Evolutionary conservation across 30 jellyfish, hydroid and myxozoan species (phyloP).

Genomic region (Rhopilema esculentum): DNA sequence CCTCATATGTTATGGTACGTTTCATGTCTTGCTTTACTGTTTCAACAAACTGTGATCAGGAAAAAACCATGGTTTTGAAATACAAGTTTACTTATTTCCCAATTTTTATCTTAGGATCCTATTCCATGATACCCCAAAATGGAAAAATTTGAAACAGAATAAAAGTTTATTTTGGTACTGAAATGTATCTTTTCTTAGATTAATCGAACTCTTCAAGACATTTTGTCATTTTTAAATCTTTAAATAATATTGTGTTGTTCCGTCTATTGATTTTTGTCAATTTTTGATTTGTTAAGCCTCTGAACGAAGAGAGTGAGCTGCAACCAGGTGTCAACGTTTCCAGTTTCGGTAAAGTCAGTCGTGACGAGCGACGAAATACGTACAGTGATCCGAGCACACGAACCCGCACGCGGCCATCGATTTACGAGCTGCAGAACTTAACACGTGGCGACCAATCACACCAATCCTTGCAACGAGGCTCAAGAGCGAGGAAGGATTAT

Average conservation of each 20-base stretch:
- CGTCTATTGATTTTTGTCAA: not conserved
- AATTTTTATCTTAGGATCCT: too few relatives aligned
- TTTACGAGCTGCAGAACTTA: constrained; percentile 1
- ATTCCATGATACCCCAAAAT: too few relatives aligned
- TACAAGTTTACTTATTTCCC: too few relatives aligned
- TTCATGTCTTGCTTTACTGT: not conserved
- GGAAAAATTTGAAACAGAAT: too few relatives aligned
- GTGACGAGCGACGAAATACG: not conserved
- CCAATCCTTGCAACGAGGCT: constrained; percentile 54
- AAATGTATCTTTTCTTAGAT: not conserved
- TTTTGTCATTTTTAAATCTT: too few relatives aligned
- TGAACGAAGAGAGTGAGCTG: constrained; percentile 47
- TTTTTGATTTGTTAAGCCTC: not conserved
- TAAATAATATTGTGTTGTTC: too few relatives aligned
- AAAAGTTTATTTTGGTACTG: too few relatives aligned
- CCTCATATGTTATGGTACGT: constrained; percentile 72
- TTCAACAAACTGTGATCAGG: not conserved
- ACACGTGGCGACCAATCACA: constrained; percentile 12
- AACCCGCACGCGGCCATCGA: not conserved
- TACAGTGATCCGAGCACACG: not conserved
- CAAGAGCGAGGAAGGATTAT: constrained; percentile 43
- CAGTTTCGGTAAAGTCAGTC: not conserved
- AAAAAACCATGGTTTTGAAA: not conserved
- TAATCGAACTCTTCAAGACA: not conserved
- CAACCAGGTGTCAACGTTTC: not conserved